Conservation (phyloP, 2,888 invertebrate genomes). For the Nemotelus pantherinus region DNA sequence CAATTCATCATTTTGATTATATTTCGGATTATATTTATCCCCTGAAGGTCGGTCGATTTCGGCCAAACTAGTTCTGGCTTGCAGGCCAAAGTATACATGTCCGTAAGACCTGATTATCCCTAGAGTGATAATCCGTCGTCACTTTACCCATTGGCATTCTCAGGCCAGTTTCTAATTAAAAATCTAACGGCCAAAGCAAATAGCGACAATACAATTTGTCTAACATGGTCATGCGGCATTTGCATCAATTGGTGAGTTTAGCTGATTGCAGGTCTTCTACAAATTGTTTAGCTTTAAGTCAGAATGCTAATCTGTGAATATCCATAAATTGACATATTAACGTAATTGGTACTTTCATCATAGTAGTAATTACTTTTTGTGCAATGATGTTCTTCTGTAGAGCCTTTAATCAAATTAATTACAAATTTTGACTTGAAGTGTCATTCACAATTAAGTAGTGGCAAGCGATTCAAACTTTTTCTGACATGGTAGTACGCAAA, state of each 20-base stretch:
- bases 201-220: slow-evolving; percentile 41
- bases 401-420: too few relatives aligned
- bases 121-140: slow-evolving; percentile 13
- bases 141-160: slow-evolving; percentile 28
- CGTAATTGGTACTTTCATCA: too few relatives aligned
- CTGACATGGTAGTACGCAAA: too few relatives aligned
- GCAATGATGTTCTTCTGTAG: too few relatives aligned
- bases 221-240: slow-evolving; percentile 20
- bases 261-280: too few relatives aligned
- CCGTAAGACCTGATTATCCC: background rate
- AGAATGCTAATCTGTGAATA: too few relatives aligned
- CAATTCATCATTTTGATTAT: slow-evolving; percentile 34
- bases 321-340: too few relatives aligned
- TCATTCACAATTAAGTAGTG: too few relatives aligned
- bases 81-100: slow-evolving; percentile 15
- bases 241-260: slow-evolving; percentile 30
- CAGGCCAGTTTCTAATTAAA: slow-evolving; percentile 39
- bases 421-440: too few relatives aligned
- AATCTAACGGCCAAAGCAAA: slow-evolving; percentile 37
- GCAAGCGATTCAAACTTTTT: too few relatives aligned
- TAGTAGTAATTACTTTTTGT: too few relatives aligned
- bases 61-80: slow-evolving; percentile 10
- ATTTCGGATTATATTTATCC: slow-evolving; percentile 35
- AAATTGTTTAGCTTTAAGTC: too few relatives aligned
- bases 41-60: slow-evolving; percentile 31